Evolutionary conservation across 2,113 vertebrate species (phyloP), one percentile per base, ranked within the genome.

Genomic region (Smithornis capensis): DNA sequence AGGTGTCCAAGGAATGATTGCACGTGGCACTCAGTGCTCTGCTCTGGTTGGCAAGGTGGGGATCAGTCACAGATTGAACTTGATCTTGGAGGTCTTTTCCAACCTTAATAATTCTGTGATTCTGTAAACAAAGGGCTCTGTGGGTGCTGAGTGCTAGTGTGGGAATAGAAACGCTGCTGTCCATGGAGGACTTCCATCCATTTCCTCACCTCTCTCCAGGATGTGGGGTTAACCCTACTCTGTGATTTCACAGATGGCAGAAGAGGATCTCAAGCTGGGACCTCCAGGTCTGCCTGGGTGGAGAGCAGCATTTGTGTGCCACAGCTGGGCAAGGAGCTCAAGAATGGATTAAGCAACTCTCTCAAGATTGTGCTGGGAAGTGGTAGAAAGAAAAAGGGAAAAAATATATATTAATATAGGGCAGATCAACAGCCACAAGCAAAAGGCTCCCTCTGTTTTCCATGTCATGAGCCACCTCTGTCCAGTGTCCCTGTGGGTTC

Each of bases 391-490:
- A 28, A 71, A 68, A 77, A 6, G 9, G 47, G 11, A 42, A 65
- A 11, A 56, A n/a, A 6, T 0, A 6, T 12, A 6, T 31, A 4
- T 49, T 13, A 35, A 6, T 9, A 33, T 25, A n/a, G 57, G 31
- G 50, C 14, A 55, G 8, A 27, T 19, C 45, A 38, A 56, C 4
- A 9, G 31, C 49, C 35, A 12, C 27, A 3, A 52, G 13, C 28
- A 8, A 65, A 50, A 83, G 59, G 23, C 49, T 56, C 1, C 23
- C 13, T 25, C 10, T 44, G 17, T 35, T 24, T 68, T 31, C 44
- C 7, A 0, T 8, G 45, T 24, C 10, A 0, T 21, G 27, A 44
- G 50, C 50, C 40, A 11, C n/a, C n/a, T 38, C 38, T 3, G 3
- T 60, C 56, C 44, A 7, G 0, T 9, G 0, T 42, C 52, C 82